Percentiles rank a stretch among this genome's conserved stretches.
Conservation (phyloP, 2,888 invertebrate species). For the Athalia rosae region DNA sequence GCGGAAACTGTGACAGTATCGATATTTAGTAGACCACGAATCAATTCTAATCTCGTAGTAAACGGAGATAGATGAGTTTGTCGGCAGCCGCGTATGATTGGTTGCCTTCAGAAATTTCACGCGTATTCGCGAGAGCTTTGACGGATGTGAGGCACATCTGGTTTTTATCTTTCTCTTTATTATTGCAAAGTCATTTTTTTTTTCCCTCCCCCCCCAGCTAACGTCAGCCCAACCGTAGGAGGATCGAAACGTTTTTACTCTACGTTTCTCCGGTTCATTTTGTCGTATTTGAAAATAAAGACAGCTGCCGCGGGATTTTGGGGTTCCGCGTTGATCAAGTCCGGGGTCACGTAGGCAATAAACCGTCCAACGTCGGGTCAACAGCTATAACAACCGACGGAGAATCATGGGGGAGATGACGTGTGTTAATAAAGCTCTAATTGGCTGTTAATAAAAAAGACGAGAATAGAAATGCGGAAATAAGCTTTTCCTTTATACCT, state of each 20-base stretch:
- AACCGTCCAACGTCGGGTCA: slow-evolving; percentile 11
- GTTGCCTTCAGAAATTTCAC: not conserved
- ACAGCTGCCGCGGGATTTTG: not conserved
- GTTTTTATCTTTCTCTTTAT: too few species aligned
- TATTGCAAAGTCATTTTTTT: too few species aligned
- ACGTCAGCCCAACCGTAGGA: too few species aligned
- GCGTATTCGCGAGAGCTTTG: too few species aligned
- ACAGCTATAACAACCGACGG: not conserved
- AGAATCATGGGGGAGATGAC: slow-evolving; percentile 10
- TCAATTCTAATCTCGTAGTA: slow-evolving; percentile 34
- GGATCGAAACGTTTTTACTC: too few species aligned
- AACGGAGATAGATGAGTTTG: slow-evolving; percentile 27
- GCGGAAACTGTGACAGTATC: slow-evolving; percentile 25
- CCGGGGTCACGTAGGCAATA: slow-evolving; percentile 19
- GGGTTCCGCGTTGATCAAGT: slow-evolving; percentile 6
- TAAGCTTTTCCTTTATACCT: not conserved
- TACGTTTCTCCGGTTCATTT: too few species aligned
- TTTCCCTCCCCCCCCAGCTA: too few species aligned
- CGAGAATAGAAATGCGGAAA: not conserved
- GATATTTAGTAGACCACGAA: slow-evolving; percentile 38
- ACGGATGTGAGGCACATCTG: too few species aligned
- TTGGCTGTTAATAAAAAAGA: not conserved
- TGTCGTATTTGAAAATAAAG: too few species aligned
- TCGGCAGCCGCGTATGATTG: not conserved
- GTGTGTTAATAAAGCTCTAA: slow-evolving; percentile 6